Evolutionary conservation across 1,140 invertebrate genomes (phyloP).

Genomic region (Cylas formicarius): DNA sequence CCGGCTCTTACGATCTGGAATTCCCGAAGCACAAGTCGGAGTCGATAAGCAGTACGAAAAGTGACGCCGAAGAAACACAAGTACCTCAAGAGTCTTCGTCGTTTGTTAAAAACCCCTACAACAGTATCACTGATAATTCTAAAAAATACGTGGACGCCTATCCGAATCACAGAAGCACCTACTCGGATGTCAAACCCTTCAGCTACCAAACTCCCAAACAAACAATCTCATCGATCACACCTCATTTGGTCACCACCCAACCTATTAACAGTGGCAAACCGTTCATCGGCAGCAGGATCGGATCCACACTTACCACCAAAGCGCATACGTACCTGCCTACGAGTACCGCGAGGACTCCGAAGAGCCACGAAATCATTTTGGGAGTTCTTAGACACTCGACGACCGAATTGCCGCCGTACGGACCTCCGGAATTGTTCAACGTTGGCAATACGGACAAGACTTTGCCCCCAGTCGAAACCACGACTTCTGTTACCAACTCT

Average conservation of each 20-base stretch:
- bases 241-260: conserved; percentile 31
- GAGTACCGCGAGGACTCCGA: conserved; percentile 5
- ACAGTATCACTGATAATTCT: conserved; percentile 23
- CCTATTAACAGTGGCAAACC: conserved; percentile 36
- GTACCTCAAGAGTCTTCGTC: conserved; percentile 65
- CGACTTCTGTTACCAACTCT: conserved; percentile 13
- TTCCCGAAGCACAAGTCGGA: conserved; percentile 17
- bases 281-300: conserved; percentile 32
- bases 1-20: too few relatives aligned
- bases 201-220: conserved; percentile 22
- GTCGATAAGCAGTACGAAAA: conserved; percentile 8
- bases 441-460: conserved; percentile 7
- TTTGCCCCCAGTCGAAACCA: conserved; percentile 6
- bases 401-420: conserved; percentile 9
- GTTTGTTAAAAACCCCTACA: conserved; percentile 43
- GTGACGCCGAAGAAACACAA: conserved; percentile 55
- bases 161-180: conserved; percentile 36
- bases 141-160: conserved; percentile 24
- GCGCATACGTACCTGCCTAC: conserved; percentile 19
- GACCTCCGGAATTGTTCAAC: conserved; percentile 8
- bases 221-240: conserved; percentile 35
- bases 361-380: conserved; percentile 9
- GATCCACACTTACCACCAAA: conserved; percentile 18
- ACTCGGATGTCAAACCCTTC: conserved; percentile 34
- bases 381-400: conserved; percentile 15